Percentiles rank a stretch among this genome's conserved stretches.
Evolutionary conservation across 2,888 invertebrate species (phyloP).

Genomic region (Platycheirus albimanus): DNA sequence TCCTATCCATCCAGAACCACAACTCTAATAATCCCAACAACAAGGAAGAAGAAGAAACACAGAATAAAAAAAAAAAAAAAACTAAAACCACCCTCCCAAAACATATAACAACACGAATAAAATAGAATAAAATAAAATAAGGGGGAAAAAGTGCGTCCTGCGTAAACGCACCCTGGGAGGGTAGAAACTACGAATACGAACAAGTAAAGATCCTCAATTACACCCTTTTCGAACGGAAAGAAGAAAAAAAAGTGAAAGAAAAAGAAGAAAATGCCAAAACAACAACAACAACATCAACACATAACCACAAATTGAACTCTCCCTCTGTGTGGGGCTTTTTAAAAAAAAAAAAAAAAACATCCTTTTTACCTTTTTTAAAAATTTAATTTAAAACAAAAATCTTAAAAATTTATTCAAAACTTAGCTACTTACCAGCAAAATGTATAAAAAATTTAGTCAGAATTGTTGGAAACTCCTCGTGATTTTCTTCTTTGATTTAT

Average conservation of each 20-base stretch:
- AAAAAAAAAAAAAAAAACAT: not conserved
- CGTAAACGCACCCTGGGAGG: slow-evolving; percentile 71
- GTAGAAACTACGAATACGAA: slow-evolving; percentile 55
- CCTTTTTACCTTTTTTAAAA: not conserved
- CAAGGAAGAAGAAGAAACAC: not conserved
- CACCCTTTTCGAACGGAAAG: slow-evolving; percentile 34
- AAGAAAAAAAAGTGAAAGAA: too few relatives aligned
- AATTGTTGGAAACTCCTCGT: not conserved
- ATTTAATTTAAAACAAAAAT: not conserved
- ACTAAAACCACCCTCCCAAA: slow-evolving; percentile 55
- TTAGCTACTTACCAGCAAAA: slow-evolving; percentile 49
- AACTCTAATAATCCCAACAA: slow-evolving; percentile 41
- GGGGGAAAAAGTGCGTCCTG: slow-evolving; percentile 66
- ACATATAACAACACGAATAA: slow-evolving; percentile 33
- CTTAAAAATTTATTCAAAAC: not conserved
- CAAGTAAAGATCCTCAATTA: slow-evolving; percentile 28
- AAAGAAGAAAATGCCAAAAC: not conserved
- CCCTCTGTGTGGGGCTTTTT: slow-evolving; percentile 46
- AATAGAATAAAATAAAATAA: slow-evolving; percentile 25
- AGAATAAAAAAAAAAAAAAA: slow-evolving; percentile 33
- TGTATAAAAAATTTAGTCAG: not conserved
- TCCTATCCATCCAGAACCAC: slow-evolving; percentile 19
- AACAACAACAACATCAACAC: slow-evolving; percentile 25
- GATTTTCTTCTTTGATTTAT: slow-evolving; percentile 7
- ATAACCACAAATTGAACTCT: slow-evolving; percentile 7